Evolutionary conservation across 2,888 invertebrate genomes (phyloP).

Genomic region (Octodonta nipae): DNA sequence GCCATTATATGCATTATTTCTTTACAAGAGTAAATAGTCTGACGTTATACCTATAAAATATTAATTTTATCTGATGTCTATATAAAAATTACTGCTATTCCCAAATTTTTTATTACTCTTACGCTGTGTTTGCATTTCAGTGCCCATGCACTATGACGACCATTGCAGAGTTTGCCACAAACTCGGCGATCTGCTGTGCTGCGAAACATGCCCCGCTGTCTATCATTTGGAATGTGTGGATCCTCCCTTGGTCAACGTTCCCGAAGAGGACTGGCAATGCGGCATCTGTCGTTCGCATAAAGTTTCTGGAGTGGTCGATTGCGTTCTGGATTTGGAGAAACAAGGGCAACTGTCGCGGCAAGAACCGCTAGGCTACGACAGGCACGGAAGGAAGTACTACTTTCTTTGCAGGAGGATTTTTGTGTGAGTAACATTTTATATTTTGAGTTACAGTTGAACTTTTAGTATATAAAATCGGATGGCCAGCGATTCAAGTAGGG

Average conservation of each 20-base stretch:
- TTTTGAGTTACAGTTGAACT: slow-evolving; percentile 1
- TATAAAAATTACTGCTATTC: too few species aligned
- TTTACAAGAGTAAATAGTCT: too few species aligned
- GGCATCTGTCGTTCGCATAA: slow-evolving; percentile 83
- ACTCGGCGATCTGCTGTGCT: slow-evolving; percentile 86
- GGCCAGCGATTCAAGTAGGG: too few species aligned
- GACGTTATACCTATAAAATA: too few species aligned
- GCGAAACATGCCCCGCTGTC: slow-evolving; percentile 96
- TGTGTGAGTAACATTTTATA: slow-evolving; percentile 84
- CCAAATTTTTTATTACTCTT: slow-evolving; percentile 1
- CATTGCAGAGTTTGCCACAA: slow-evolving; percentile 86
- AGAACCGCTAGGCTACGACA: slow-evolving; percentile 86
- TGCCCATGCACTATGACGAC: slow-evolving; percentile 81
- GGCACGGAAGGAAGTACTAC: slow-evolving; percentile 96
- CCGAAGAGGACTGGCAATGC: slow-evolving; percentile 96
- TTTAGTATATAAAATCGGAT: slow-evolving; percentile 3
- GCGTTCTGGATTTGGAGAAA: slow-evolving; percentile 78
- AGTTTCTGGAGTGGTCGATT: slow-evolving; percentile 86
- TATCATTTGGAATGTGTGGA: slow-evolving; percentile 95
- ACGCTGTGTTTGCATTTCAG: slow-evolving; percentile 29
- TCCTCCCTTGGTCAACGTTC: slow-evolving; percentile 85
- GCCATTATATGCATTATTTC: too few species aligned
- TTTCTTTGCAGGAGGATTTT: slow-evolving; percentile 85
- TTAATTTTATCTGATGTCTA: too few species aligned
- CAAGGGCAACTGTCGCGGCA: slow-evolving; percentile 84